Base-by-base conservation (phyloP, 2,113 vertebrate genomes). In the Amblyopsis rosae region DNA sequence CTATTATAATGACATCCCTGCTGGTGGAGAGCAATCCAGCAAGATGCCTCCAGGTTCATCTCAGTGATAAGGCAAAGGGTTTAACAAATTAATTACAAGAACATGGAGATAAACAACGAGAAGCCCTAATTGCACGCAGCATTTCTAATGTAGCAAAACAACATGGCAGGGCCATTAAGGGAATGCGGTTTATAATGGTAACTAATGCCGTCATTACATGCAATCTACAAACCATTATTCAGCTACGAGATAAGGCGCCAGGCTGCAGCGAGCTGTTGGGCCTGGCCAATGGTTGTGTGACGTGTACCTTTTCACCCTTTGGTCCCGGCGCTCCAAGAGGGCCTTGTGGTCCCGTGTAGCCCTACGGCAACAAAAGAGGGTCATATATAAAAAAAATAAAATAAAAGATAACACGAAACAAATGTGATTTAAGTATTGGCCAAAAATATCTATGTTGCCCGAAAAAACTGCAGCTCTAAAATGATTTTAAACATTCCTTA, bases 291-390 rank as follows among this genome's bases (percentile, higher is more conserved):
- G 19, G 58, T 10, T 63, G 13, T 46, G 50, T 41, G 49, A 69
- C 78, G 51, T 68, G 41, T 91, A 99, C 98, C 96, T 99, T 99
- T 92, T 95, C 94, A 62, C 97, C 98, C 91, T 95, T 96, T 62
- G 94, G 79, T 73, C 97, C 97, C 4, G 93, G 93, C 74, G 91
- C 92, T 86, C 98, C 98, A 0, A 94, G 88, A 0, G 94, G 90
- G 33, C 98, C 98, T 0, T 88, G 80, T 9, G 85, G 76, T 87
- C 98, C 98, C 77, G 85, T 85, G 54, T 98, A 95, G 78, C 96
- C 98, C 97, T 99, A 47, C 10, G 70, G 69, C 73, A 84, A 87
- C 80, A 80, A 59, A 68, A 47, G 6, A 66, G 65, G 7, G 68
- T 3, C 6, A 53, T 35, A 1, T 2, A 26, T 3, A 26, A 26